Percentiles rank a stretch among this genome's conserved stretches.
phyloP scores from a whole-genome alignment of 2,113 vertebrate species.

The Hiodon alosoides region DNA sequence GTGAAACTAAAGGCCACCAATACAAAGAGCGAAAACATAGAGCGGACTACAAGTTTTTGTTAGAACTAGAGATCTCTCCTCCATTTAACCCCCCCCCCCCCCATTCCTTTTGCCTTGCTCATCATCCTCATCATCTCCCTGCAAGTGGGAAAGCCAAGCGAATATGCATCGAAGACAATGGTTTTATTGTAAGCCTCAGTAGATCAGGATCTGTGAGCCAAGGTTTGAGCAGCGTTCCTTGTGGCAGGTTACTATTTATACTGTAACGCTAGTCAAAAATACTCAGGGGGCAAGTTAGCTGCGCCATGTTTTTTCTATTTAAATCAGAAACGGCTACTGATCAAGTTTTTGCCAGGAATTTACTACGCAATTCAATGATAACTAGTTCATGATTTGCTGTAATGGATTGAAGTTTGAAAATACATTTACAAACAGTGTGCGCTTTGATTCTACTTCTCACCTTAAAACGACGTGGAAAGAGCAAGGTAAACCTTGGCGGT shows the following conservation, averaged over 20 bases:
- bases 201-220: slow-evolving; percentile 43
- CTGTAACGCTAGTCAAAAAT: background rate
- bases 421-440: no score
- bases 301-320: background rate
- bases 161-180: slow-evolving; percentile 52
- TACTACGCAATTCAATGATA: no score
- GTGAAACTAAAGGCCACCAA: slow-evolving; percentile 41
- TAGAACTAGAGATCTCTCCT: slow-evolving; percentile 42
- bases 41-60: slow-evolving; percentile 42
- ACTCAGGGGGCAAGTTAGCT: background rate
- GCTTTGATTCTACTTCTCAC: no score
- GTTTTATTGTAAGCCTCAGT: slow-evolving; percentile 55
- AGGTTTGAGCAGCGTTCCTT: slow-evolving; percentile 24
- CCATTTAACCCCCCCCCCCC: slow-evolving; percentile 49
- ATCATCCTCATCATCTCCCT: slow-evolving; percentile 41
- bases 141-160: slow-evolving; percentile 56
- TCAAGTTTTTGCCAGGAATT: no score
- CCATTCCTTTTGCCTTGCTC: slow-evolving; percentile 47
- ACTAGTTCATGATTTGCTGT: no score
- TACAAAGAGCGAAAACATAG: slow-evolving; percentile 42
- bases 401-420: no score
- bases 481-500: no score
- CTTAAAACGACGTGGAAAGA: no score
- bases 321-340: no score
- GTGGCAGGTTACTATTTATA: slow-evolving; percentile 32